Evolutionary conservation across 2,113 vertebrate species (phyloP).

Genomic region (Echinops telfairi): DNA sequence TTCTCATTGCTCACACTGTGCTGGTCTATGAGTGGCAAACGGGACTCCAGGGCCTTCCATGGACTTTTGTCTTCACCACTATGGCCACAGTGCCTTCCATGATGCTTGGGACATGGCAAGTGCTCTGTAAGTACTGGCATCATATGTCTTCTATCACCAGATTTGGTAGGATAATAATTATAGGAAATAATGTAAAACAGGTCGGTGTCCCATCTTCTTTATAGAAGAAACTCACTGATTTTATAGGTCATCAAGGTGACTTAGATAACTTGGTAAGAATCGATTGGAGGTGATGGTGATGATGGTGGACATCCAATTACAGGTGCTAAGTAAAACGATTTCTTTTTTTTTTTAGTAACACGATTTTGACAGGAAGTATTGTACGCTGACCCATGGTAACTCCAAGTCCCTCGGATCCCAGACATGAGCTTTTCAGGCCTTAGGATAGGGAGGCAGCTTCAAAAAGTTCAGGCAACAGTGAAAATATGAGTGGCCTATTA

Average conservation of each 20-base stretch:
- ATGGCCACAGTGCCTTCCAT: neutral
- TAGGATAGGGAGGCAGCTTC: neutral
- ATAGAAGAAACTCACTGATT: neutral
- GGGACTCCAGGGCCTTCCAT: neutral
- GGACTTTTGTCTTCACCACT: neutral
- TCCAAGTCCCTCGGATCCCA: neutral
- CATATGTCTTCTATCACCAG: neutral
- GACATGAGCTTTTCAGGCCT: neutral
- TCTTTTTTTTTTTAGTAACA: too few relatives aligned
- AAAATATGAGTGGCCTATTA: neutral
- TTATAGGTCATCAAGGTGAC: neutral
- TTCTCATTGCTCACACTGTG: fast-evolving
- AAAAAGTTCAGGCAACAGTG: neutral
- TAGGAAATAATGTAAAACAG: neutral
- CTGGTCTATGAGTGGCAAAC: neutral
- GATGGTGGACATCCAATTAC: neutral
- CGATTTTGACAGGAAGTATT: too few relatives aligned
- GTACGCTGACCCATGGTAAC: neutral
- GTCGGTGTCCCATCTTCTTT: neutral
- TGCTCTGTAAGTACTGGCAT: neutral
- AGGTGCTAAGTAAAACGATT: neutral
- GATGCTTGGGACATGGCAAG: neutral
- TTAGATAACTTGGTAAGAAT: neutral
- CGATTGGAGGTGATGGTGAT: neutral
- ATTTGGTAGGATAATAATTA: neutral